Evolutionary conservation across 2,113 vertebrate genomes (phyloP).

Genomic region (Notarius lentiginosus): DNA sequence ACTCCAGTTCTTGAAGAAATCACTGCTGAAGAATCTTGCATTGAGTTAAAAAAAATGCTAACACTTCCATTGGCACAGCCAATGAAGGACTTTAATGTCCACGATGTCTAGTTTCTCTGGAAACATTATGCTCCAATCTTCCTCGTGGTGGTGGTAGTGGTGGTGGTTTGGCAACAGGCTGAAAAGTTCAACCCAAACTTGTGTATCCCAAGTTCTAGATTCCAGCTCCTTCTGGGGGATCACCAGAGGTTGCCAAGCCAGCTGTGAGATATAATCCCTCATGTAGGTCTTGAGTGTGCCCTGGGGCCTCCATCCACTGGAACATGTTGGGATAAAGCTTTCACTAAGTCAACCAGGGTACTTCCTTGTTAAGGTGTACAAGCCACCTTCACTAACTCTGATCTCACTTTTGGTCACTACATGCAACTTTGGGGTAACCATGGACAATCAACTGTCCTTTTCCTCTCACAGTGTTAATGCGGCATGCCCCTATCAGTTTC

Average conservation of each 20-base stretch:
- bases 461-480: too few relatives aligned
- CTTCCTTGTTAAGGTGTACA: background rate
- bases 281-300: background rate
- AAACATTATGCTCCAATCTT: background rate
- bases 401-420: background rate
- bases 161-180: background rate
- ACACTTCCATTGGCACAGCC: background rate
- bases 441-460: too few relatives aligned
- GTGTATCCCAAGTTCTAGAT: background rate
- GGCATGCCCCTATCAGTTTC: too few relatives aligned
- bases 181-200: background rate
- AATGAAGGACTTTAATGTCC: background rate
- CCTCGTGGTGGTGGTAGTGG: background rate
- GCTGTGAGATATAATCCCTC: background rate
- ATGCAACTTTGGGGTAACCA: too few relatives aligned
- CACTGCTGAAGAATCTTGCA: background rate
- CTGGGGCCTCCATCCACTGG: background rate
- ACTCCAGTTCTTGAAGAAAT: background rate
- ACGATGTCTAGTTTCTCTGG: background rate
- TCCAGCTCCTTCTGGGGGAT: background rate
- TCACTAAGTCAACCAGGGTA: background rate
- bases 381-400: background rate
- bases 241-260: background rate
- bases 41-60: background rate
- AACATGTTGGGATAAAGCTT: background rate